Conservation (phyloP, 2,888 invertebrate genomes). For the Acanthosoma haemorrhoidale region DNA sequence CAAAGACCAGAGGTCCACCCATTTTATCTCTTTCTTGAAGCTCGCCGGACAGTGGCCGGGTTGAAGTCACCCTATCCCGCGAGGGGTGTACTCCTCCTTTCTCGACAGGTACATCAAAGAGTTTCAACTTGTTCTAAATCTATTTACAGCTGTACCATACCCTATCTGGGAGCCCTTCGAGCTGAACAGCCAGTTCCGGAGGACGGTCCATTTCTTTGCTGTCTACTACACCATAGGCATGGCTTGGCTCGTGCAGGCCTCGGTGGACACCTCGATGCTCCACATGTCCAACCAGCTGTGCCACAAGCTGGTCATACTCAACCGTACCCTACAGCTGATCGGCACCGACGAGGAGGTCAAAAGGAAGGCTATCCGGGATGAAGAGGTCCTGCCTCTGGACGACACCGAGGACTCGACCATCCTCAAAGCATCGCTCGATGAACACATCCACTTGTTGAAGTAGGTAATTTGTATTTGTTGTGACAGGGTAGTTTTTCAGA, state of each 20-base stretch:
- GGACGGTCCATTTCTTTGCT: neutral
- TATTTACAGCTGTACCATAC: neutral
- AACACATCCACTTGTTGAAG: neutral
- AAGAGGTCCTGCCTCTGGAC: neutral
- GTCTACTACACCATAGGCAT: neutral
- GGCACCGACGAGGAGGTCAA: neutral
- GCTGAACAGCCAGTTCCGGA: neutral
- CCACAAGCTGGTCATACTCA: constrained; percentile 1
- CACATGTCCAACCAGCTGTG: constrained; percentile 1
- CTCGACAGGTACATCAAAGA: too few relatives aligned
- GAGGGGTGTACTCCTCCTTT: too few relatives aligned
- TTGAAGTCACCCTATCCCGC: too few relatives aligned
- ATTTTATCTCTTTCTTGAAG: too few relatives aligned
- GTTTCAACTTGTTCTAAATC: too few relatives aligned
- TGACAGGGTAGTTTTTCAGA: too few relatives aligned
- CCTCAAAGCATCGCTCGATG: neutral
- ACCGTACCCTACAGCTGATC: neutral
- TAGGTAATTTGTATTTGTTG: too few relatives aligned
- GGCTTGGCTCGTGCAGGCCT: neutral
- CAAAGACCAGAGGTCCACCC: too few relatives aligned
- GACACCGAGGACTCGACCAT: neutral
- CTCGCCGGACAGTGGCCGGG: too few relatives aligned
- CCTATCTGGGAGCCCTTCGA: neutral
- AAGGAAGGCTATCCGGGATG: neutral
- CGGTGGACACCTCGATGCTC: neutral